phyloP scores from a whole-genome alignment of 2,888 invertebrate species.

The Lasioglossum leucozonium region DNA sequence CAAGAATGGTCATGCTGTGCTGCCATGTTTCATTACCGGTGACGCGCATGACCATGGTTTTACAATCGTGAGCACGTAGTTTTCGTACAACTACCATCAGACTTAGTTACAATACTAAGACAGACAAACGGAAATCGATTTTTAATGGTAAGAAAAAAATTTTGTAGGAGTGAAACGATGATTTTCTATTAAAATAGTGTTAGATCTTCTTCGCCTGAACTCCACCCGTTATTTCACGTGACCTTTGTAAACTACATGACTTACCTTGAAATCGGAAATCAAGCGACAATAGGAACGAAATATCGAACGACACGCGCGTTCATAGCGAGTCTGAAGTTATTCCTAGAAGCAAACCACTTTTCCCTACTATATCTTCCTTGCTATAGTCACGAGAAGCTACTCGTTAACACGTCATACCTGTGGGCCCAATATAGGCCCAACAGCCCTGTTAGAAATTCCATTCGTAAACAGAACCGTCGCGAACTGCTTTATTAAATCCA shows the following conservation, averaged over 20 bases:
- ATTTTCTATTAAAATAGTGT: background rate
- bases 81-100: background rate
- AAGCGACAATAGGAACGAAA: background rate
- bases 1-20: slow-evolving; percentile 40
- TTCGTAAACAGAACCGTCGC: background rate
- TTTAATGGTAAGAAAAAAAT: background rate
- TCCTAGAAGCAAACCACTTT: slow-evolving; percentile 12
- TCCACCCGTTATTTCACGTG: no score
- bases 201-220: background rate
- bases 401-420: background rate
- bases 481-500: background rate
- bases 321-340: slow-evolving; percentile 7
- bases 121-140: background rate
- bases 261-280: background rate
- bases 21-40: slow-evolving; percentile 49
- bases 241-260: background rate
- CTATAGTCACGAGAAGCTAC: background rate
- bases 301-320: slow-evolving; percentile 1
- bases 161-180: background rate
- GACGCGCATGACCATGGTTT: slow-evolving; percentile 8
- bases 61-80: background rate
- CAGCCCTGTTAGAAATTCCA: background rate
- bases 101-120: background rate
- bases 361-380: background rate
- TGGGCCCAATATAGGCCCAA: slow-evolving; percentile 7